Base-by-base conservation (phyloP, 2,888 invertebrate genomes). In the Catonia carolina region DNA sequence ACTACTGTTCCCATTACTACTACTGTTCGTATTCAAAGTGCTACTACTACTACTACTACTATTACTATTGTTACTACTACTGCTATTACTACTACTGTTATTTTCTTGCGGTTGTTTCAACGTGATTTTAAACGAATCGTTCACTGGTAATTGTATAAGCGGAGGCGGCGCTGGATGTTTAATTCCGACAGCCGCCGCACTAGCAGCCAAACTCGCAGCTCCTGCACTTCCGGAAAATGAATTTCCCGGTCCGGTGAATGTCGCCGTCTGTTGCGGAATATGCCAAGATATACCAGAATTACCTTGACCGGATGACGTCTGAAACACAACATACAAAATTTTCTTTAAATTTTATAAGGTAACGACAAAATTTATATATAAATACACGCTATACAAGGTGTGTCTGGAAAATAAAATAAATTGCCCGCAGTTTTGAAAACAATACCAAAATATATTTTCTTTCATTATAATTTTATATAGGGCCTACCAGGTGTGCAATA, bases 91-190 rank as follows among this genome's bases (percentile, higher is more conserved):
- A 14, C 5, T 15, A 37, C 31, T 50, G 17, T 50, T 31, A 23
- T 31, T 17, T 47, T 48, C 17, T 56, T 36, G 61, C 56, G 53
- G 65, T 63, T 49, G 71, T 56, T 80, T 79, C 62, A 85, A 73
- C 17, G 82, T 84, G 64, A 86, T 86, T 74, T 85, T 86, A 73
- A 78, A 86, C 67, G 84, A 82, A 60, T 79, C 72, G 69, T 71
- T 56, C 1, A 45, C 23, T 5, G 45, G 45, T 14, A 45, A 22
- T 18, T 45, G 45, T 7, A 45, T 45, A 14, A 45, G 22, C 1
- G 45, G 45, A 1, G 45, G 45, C 1, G 45, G 45, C 12, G 45
- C 23, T 3, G 45, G 45, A 14, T 37, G 37, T 37, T 37, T 37
- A 12, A 12, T 12, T 10, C 10, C 18, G 64, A 17, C 23, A 65